Evolutionary conservation across 2,113 vertebrate genomes (phyloP), one percentile per base, ranked within the genome.

Genomic region (Sorex araneus): DNA sequence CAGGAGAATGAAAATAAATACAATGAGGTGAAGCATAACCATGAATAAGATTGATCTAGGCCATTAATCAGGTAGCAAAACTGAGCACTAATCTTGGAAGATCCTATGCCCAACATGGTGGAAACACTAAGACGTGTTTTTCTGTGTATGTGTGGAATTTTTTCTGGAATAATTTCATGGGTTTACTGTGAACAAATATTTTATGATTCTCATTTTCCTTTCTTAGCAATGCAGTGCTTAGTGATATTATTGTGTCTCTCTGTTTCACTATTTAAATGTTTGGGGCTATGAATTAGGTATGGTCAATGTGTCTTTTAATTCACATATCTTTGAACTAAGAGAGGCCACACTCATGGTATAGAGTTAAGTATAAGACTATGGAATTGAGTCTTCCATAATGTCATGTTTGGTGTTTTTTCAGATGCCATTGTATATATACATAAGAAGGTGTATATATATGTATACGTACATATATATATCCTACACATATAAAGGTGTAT

Each of bases 221-320:
- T 8, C 45, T 82, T 82, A 4, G 63, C 71, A 76, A 28, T 63
- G 6, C 16, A 54, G 21, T 32, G 0, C 69, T 91, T 43, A 63
- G 77, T 82, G 32, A 64, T 23, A 40, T 34, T 71, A 71, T 23
- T 8, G 25, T 25, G 30, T 25, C 50, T 25, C 50, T 12, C 50
- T 82, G 47, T 77, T 36, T 5, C 25, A 63, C 8, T 40, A 47
- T 21, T 50, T 82, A 19, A 76, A 70, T 76, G 10, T 60, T 76
- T 60, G 19, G 9, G n/a, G 3, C 11, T 76, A 2, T 3, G 2
- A 8, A 15, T 1, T 36, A 9, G 9, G 47, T 63, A 2, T 8
- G 77, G 21, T 63, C 40, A 91, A 50, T 13, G 23, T 64, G 23
- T 60, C 27, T 81, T 82, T 3, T 30, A 32, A 40, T 71, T 64